These are phyloP conservation scores for Gobionotothen gibberifrons DNA, from an alignment of 2,797 vertebrate species.

Conservation along the genomic window DNA sequence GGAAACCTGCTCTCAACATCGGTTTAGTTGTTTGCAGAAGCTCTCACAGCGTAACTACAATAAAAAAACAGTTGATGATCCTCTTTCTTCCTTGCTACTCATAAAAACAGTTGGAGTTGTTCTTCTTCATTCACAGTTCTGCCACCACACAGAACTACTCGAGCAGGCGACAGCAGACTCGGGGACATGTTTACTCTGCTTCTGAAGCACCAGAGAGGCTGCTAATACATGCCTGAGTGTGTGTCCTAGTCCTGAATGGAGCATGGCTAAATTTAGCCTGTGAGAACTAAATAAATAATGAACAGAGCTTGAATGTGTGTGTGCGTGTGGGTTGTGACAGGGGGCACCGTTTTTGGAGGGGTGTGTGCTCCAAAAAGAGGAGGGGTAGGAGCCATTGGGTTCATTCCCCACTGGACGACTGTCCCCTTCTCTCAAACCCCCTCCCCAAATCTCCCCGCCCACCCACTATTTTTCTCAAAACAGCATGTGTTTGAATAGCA, in stretches of 20 bases:
- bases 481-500: constrained; percentile 58
- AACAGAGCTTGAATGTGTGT: constrained; percentile 54
- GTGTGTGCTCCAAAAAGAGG: constrained; percentile 43
- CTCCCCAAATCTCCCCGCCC: constrained; percentile 52
- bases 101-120: constrained; percentile 19
- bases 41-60: constrained; percentile 8
- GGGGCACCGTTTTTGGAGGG: constrained; percentile 49
- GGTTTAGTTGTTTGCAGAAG: constrained; percentile 33
- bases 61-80: constrained; percentile 18
- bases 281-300: constrained; percentile 82
- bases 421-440: constrained; percentile 61
- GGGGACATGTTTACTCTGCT: constrained; percentile 61
- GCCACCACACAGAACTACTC: constrained; percentile 26
- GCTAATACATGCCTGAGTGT: constrained; percentile 56
- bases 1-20: constrained; percentile 28
- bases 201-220: constrained; percentile 51
- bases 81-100: constrained; percentile 4
- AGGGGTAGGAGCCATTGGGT: constrained; percentile 70
- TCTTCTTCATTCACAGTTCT: constrained; percentile 26
- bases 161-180: constrained; percentile 40
- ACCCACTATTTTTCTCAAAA: constrained; percentile 55
- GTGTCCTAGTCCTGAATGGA: constrained; percentile 72
- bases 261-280: constrained; percentile 77
- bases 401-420: constrained; percentile 69
- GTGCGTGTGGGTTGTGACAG: constrained; percentile 32